A percentile compares a stretch with the other conserved stretches of the same genome.
Conservation (phyloP, 2,113 vertebrate species). For the Caloenas nicobarica region DNA sequence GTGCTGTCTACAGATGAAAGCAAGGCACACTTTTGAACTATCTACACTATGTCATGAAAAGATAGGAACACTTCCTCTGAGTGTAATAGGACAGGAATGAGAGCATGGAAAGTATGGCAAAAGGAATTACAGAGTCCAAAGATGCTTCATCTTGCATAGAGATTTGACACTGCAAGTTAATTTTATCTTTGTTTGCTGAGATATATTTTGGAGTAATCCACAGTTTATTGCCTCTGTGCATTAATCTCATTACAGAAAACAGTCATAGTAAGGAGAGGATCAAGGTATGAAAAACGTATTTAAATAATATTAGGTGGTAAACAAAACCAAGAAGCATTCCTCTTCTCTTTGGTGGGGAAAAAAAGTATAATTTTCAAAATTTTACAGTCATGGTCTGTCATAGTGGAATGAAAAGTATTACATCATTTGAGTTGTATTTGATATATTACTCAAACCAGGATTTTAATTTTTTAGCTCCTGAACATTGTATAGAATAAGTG, state of each 20-base stretch:
- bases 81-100: background rate
- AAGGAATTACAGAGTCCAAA: background rate
- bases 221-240: background rate
- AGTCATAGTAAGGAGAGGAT: background rate
- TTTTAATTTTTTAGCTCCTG: background rate
- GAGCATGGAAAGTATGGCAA: constrained; percentile 9
- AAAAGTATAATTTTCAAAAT: background rate
- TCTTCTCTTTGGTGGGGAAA: background rate
- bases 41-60: background rate
- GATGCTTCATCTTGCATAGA: background rate
- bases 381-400: background rate
- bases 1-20: background rate
- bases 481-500: background rate
- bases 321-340: background rate
- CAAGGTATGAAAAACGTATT: background rate
- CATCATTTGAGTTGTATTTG: background rate
- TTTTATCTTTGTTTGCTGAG: background rate
- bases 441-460: background rate
- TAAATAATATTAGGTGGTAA: background rate
- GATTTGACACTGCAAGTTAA: background rate
- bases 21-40: constrained; percentile 4
- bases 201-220: background rate
- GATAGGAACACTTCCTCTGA: constrained; percentile 19
- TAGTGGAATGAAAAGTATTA: background rate
- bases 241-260: background rate